Conservation (phyloP, 2,113 vertebrate species). For the Cottus gobio region DNA sequence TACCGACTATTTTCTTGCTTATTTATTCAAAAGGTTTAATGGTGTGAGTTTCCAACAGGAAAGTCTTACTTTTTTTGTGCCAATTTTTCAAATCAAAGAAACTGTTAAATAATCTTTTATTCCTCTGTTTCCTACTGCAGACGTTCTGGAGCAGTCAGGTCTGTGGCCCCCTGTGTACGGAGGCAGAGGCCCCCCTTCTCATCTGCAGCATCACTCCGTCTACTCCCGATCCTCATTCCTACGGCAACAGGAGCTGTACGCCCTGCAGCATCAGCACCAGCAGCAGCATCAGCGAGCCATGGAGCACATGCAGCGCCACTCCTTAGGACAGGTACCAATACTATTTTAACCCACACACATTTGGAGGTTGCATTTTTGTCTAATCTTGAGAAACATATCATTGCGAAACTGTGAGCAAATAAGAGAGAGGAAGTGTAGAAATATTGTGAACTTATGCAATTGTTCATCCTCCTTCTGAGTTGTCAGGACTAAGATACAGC, state of each 20-base stretch:
- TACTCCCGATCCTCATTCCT: conserved; percentile 93
- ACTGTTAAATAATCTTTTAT: neutral
- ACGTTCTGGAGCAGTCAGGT: conserved; percentile 94
- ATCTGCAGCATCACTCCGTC: conserved; percentile 93
- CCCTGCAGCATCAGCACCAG: conserved; percentile 87
- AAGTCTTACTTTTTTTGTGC: neutral
- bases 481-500: neutral
- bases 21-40: neutral
- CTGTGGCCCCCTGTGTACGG: conserved; percentile 94
- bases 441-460: neutral
- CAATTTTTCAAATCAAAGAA: neutral
- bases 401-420: conserved; percentile 10
- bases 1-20: neutral
- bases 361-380: neutral
- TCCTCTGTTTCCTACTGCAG: conserved; percentile 72
- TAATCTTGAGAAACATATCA: neutral
- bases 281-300: conserved; percentile 85
- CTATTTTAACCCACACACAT: conserved; percentile 1
- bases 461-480: conserved; percentile 3
- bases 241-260: conserved; percentile 93
- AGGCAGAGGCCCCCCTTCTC: conserved; percentile 87
- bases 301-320: conserved; percentile 82
- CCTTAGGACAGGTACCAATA: conserved; percentile 75
- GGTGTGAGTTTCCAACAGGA: neutral
- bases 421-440: conserved; percentile 29